phyloP scores from a whole-genome alignment of 2,797 vertebrate species.

The Acrossocheilus fasciatus region DNA sequence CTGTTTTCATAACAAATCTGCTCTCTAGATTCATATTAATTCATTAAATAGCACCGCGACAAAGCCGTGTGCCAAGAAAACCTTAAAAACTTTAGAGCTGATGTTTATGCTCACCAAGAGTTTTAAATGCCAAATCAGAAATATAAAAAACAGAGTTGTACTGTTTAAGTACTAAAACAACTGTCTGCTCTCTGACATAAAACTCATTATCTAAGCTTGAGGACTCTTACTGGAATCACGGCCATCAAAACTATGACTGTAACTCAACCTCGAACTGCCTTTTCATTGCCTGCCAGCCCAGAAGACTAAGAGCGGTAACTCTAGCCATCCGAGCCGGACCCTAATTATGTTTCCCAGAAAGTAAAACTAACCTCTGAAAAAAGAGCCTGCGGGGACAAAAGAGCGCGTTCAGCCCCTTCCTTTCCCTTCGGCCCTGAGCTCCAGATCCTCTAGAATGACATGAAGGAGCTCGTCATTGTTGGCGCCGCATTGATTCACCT shows the following conservation, averaged over 20 bases:
- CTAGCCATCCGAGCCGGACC: constrained; percentile 42
- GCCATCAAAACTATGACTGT: constrained; percentile 47
- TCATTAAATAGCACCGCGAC: neutral
- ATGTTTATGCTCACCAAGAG: constrained; percentile 1
- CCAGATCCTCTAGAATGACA: constrained; percentile 32
- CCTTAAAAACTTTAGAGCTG: neutral
- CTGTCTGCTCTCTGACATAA: constrained; percentile 30
- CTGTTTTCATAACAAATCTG: neutral
- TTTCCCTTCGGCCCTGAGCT: constrained; percentile 19
- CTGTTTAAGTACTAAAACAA: neutral
- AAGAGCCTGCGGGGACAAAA: constrained; percentile 50
- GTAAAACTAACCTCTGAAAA: constrained; percentile 56
- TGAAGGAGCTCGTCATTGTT: constrained; percentile 1
- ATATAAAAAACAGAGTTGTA: neutral
- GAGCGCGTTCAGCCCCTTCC: constrained; percentile 28
- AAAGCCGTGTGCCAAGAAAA: neutral
- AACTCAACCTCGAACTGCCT: constrained; percentile 39
- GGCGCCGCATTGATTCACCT: neutral
- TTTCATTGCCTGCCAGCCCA: constrained; percentile 38
- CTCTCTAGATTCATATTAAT: neutral
- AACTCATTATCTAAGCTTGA: constrained; percentile 46
- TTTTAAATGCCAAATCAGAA: constrained; percentile 13
- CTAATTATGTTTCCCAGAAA: constrained; percentile 63
- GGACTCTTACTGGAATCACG: constrained; percentile 49
- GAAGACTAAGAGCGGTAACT: constrained; percentile 54